Percentiles rank a stretch among this genome's conserved stretches.
Conservation (phyloP, 2,113 vertebrate genomes). For the Myotis brandtii region DNA sequence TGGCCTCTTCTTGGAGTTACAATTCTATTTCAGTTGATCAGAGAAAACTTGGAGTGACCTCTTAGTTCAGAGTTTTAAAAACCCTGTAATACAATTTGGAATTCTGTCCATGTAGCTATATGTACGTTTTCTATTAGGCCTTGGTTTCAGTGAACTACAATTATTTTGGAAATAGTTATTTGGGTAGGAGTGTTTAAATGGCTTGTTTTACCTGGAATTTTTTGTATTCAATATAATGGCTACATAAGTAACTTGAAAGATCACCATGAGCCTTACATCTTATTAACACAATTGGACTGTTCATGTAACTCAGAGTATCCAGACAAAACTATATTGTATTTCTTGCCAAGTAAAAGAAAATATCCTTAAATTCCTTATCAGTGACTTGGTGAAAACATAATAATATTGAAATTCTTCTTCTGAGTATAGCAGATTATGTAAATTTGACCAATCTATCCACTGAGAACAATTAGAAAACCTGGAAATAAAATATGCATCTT, state of each 20-base stretch:
- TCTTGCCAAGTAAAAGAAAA: not conserved
- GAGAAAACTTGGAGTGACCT: not conserved
- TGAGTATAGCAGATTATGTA: not conserved
- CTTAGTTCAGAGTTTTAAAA: not conserved
- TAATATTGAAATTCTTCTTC: too few relatives aligned
- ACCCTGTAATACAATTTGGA: not conserved
- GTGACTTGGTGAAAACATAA: too few relatives aligned
- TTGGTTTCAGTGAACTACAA: not conserved
- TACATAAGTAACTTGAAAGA: not conserved
- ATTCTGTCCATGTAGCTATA: not conserved
- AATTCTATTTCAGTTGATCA: not conserved
- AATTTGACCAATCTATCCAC: not conserved
- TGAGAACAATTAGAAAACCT: not conserved
- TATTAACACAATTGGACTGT: not conserved
- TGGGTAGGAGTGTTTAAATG: not conserved
- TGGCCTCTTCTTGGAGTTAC: not conserved
- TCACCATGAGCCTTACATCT: not conserved
- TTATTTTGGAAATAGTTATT: not conserved
- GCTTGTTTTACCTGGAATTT: not conserved
- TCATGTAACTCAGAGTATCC: not conserved
- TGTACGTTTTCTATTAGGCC: not conserved
- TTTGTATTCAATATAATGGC: not conserved
- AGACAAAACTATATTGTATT: not conserved
- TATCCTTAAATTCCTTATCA: not conserved
- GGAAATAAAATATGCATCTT: not conserved